Base-by-base conservation (phyloP, 2,888 invertebrate genomes). In the Melolontha melolontha region DNA sequence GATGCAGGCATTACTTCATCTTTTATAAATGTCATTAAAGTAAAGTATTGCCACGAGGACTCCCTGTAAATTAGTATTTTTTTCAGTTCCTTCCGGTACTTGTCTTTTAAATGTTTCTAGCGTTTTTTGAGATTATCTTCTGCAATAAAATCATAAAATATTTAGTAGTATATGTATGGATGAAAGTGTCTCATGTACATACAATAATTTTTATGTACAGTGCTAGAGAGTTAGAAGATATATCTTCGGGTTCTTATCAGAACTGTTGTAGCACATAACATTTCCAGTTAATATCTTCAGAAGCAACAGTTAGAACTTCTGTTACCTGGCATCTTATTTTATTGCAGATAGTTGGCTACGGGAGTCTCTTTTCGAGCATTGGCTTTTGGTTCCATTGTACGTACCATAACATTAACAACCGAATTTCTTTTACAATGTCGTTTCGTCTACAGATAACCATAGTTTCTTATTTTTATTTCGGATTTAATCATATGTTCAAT, bases 331-430 rank as follows among this genome's bases (percentile, higher is more conserved):
- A n/a, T n/a, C n/a, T n/a, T n/a, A n/a, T n/a, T 55, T 55, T 22
- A 44, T 67, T 63, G 1, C 41, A 67, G 67, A 27, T 67, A 51
- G 50, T 51, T 67, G 22, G 50, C 63, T 41, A 67, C 67, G 27
- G 63, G 63, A 50, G 12, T 51, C 2, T 5, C 42, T 22, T 67
- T 64, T 44, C 12, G 17, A 6, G 12, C n/a, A 34, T 29, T 51
- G 42, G 52, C 34, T 14, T 64, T 49, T 52, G 34, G n/a, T n/a
- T n/a, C n/a, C n/a, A n/a, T n/a, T n/a, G n/a, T n/a, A n/a, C n/a
- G n/a, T n/a, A n/a, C n/a, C n/a, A n/a, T n/a, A n/a, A n/a, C n/a
- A n/a, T n/a, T n/a, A n/a, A n/a, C n/a, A n/a, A n/a, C n/a, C n/a
- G n/a, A n/a, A n/a, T n/a, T n/a, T n/a, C n/a, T n/a, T n/a, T n/a